Percentiles rank a stretch among this genome's conserved stretches.
phyloP scores from a whole-genome alignment of 2,797 vertebrate genomes.

The Trichosurus vulpecula region DNA sequence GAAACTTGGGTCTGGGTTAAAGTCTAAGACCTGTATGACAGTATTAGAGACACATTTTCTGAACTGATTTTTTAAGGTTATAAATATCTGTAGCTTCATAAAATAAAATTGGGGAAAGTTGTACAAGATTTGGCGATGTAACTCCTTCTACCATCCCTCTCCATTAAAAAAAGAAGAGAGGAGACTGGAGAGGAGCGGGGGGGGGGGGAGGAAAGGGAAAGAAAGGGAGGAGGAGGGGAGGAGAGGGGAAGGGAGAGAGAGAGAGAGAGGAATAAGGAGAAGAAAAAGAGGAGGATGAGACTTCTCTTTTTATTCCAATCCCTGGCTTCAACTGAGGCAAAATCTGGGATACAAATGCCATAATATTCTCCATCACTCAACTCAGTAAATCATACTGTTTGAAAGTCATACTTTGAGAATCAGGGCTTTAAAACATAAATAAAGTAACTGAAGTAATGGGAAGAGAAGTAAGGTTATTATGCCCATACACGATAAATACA shows the following conservation, averaged over 20 bases:
- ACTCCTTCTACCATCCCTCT: background rate
- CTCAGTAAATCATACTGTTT: background rate
- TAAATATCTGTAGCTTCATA: background rate
- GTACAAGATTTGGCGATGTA: background rate
- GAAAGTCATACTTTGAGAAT: background rate
- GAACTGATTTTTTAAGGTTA: background rate
- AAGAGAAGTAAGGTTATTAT: background rate
- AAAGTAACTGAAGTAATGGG: background rate
- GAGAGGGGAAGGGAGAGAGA: background rate
- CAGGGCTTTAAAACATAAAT: background rate
- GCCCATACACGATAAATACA: background rate
- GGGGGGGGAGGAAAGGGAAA: background rate
- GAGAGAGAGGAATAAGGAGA: background rate
- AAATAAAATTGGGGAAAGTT: background rate
- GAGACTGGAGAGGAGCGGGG: background rate
- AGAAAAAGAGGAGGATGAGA: background rate
- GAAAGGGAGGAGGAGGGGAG: no score
- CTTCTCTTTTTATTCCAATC: background rate
- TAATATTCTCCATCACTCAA: background rate
- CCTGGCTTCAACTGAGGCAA: background rate
- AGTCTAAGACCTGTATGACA: background rate
- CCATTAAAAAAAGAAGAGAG: background rate
- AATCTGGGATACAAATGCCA: background rate
- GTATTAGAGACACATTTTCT: background rate
- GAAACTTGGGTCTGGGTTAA: background rate